These are phyloP conservation scores for Cataglyphis altisquamis DNA, from an alignment of 2,888 invertebrate species.

Conservation along the genomic window DNA sequence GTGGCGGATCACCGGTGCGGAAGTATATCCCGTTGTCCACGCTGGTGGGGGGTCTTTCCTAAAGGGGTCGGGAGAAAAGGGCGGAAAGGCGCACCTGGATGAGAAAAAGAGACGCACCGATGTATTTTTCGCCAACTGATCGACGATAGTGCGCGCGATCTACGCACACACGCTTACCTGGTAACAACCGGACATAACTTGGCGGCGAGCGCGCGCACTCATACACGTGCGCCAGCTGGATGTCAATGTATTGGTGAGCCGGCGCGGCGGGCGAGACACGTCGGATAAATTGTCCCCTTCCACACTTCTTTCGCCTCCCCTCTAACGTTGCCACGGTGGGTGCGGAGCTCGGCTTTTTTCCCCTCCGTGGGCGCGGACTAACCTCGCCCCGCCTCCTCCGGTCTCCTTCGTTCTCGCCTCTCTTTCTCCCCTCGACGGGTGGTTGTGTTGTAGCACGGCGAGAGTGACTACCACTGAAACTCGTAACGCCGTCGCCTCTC, in stretches of 20 bases:
- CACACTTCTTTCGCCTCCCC: slow-evolving; percentile 81
- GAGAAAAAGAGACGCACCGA: slow-evolving; percentile 68
- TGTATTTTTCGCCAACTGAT: slow-evolving; percentile 72
- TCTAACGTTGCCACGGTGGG: slow-evolving; percentile 72
- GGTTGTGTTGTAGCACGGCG: slow-evolving; percentile 74
- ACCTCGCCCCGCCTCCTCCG: slow-evolving; percentile 86
- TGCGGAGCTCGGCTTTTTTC: slow-evolving; percentile 86
- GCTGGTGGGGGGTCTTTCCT: slow-evolving; percentile 64
- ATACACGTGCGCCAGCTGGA: slow-evolving; percentile 39
- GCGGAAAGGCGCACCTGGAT: slow-evolving; percentile 52
- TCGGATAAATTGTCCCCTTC: slow-evolving; percentile 80
- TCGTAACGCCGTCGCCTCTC: slow-evolving; percentile 79
- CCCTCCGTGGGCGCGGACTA: slow-evolving; percentile 87
- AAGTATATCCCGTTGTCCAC: slow-evolving; percentile 59
- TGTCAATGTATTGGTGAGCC: not conserved
- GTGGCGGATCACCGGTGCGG: slow-evolving; percentile 69
- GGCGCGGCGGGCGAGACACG: slow-evolving; percentile 53
- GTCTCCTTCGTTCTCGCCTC: slow-evolving; percentile 68
- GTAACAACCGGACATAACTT: slow-evolving; percentile 64
- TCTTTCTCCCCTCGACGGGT: slow-evolving; percentile 64
- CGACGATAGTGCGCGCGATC: slow-evolving; percentile 39
- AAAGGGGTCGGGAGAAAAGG: slow-evolving; percentile 36
- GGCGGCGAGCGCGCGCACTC: slow-evolving; percentile 36
- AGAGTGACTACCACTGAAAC: slow-evolving; percentile 66
- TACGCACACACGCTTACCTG: slow-evolving; percentile 50